phyloP scores from a whole-genome alignment of 2,888 invertebrate genomes.

The Rhabditophanes sp. region DNA sequence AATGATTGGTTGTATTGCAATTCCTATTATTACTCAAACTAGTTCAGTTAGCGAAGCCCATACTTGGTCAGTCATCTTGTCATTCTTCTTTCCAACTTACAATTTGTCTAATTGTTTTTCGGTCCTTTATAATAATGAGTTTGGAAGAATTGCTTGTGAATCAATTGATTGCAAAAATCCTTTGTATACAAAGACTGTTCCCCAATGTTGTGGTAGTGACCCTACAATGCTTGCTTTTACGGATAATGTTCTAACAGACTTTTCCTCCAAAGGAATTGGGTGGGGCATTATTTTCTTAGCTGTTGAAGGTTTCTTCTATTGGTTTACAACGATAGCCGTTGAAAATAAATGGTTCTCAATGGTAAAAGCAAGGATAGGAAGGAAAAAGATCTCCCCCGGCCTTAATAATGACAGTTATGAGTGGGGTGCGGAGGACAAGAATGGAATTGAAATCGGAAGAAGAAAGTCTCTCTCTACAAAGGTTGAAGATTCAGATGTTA shows the following conservation, averaged over 20 bases:
- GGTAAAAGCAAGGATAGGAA: conserved; percentile 11
- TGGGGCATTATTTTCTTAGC: conserved; percentile 20
- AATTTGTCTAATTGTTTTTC: conserved; percentile 12
- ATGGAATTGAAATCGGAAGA: conserved; percentile 5
- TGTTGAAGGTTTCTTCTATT: conserved; percentile 15
- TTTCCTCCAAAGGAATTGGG: conserved; percentile 17
- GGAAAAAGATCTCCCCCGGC: conserved; percentile 1
- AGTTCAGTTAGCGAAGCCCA: conserved; percentile 11
- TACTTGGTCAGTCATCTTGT: conserved; percentile 13
- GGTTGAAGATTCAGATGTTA: conserved; percentile 27
- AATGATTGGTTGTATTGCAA: conserved; percentile 32
- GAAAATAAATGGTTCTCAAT: conserved; percentile 19
- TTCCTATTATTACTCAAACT: conserved; percentile 29
- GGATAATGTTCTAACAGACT: conserved; percentile 14
- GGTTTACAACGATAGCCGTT: conserved; percentile 11
- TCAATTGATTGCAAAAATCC: conserved; percentile 15
- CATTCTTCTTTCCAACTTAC: conserved; percentile 17
- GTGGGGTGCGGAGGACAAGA: conserved; percentile 4
- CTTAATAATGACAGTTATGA: conserved; percentile 1
- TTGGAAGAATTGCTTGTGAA: conserved; percentile 19
- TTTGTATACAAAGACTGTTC: conserved; percentile 1
- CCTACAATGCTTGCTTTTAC: conserved; percentile 9
- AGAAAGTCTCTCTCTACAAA: conserved; percentile 3
- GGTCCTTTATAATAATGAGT: conserved; percentile 27
- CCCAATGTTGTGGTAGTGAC: conserved; percentile 16